phyloP scores from a whole-genome alignment of 2,888 invertebrate genomes.

The Gnatocerus cornutus region DNA sequence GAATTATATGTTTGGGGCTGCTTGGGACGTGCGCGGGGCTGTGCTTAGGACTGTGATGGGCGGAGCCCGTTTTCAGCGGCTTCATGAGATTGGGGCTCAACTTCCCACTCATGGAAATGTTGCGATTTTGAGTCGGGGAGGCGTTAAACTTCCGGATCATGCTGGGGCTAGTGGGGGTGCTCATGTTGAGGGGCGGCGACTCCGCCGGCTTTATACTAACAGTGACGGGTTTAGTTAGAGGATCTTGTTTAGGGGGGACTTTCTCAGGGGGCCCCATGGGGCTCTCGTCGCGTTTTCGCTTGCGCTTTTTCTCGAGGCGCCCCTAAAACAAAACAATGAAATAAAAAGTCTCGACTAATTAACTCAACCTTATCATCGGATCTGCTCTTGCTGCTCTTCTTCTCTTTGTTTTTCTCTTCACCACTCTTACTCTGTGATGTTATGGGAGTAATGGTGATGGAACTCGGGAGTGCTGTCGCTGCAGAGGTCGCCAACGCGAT shows the following conservation, averaged over 20 bases:
- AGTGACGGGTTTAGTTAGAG: constrained; percentile 81
- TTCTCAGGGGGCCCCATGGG: constrained; percentile 90
- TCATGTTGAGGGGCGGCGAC: constrained; percentile 72
- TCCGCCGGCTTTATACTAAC: constrained; percentile 82
- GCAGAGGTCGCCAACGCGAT: constrained; percentile 83
- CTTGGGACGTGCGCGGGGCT: constrained; percentile 80
- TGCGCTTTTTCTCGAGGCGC: constrained; percentile 79
- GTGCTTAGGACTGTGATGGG: constrained; percentile 81
- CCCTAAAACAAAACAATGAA: constrained; percentile 61
- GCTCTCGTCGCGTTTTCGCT: constrained; percentile 85
- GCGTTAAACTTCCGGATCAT: constrained; percentile 81
- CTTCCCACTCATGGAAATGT: constrained; percentile 77
- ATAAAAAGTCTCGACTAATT: too few relatives aligned
- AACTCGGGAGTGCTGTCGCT: constrained; percentile 81
- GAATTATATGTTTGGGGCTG: constrained; percentile 81
- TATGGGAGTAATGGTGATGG: constrained; percentile 91
- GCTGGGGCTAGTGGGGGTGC: constrained; percentile 79
- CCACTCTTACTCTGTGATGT: constrained; percentile 56
- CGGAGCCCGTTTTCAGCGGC: constrained; percentile 73
- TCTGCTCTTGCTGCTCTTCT: constrained; percentile 70
- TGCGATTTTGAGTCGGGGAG: constrained; percentile 81
- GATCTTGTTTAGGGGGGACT: constrained; percentile 76
- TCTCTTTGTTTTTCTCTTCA: constrained; percentile 68
- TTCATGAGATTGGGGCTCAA: constrained; percentile 75
- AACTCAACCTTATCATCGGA: constrained; percentile 65